Evolutionary conservation across 2,888 invertebrate genomes (phyloP), one percentile per base, ranked within the genome.

Genomic region (Drosophila koepferae): DNA sequence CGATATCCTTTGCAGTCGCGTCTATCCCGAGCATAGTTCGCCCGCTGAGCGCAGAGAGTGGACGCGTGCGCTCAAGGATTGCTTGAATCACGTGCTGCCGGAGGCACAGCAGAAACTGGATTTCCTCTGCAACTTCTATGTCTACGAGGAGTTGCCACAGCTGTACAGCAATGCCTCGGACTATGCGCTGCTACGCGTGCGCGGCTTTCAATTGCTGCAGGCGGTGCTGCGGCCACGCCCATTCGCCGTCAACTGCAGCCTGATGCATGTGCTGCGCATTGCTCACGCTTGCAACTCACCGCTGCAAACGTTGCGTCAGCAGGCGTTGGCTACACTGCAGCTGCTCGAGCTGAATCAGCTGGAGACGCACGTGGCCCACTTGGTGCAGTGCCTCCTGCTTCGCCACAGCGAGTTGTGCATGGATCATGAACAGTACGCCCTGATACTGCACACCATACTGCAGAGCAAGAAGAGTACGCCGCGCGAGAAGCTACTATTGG

Each of bases 351-450:
- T 28, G 1, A 34, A 71, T 2, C 28, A 54, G 9, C 54, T 86
- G 10, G 77, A 81, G 4, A 49, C 64, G 0, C 74, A 82, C 23
- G 68, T 83, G 88, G 94, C 54, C 93, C 95, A 60, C 77, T 96
- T 88, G 51, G 75, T 92, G 0, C 54, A 77, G 4, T 63, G 74
- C 9, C 64, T 93, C 16, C 51, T 92, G 16, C 81, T 78, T 40
- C 94, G 94, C 49, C 93, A 93, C 70, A 93, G 94, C 63, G 97
- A 96, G 89, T 93, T 97, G 46, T 77, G 94, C 36, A 91, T 96
- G 72, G 97, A 97, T 83, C 92, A 94, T 43, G 95, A 96, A 73
- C 96, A 97, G 89, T 92, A 96, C 20, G 93, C 95, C 0, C 92
- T 96, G 44, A 93, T 95, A 23, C 89, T 97, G 2, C 95, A 95